Evolutionary conservation across 2,888 invertebrate species (phyloP), one percentile per base, ranked within the genome.

Genomic region (Epicampocera succincta): DNA sequence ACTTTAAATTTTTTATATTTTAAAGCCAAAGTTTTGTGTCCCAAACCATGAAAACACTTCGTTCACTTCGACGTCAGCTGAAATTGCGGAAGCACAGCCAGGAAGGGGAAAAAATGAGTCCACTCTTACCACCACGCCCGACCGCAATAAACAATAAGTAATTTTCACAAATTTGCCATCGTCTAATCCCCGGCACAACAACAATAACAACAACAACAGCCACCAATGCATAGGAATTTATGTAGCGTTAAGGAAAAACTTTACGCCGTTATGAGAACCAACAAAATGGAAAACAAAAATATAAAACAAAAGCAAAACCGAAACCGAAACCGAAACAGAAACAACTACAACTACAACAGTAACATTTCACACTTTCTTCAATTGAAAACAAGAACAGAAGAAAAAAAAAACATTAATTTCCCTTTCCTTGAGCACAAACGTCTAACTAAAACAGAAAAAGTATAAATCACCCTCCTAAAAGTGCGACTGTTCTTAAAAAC

Each of bases 101-200:
- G 21, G 6, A 33, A 56, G 25, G 29, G 21, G 25, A 66, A 15
- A 25, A 38, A 33, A 42, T 65, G 17, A 48, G 61, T 54, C 60
- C 25, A 52, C 15, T 6, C 15, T 58, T 69, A 12, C 74, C 56
- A 65, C 65, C 68, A 54, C n/a, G 69, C 15, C 17, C 78, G 69
- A 71, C 78, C 68, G 74, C 87, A 88, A 88, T 87, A 88, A 89
- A 88, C 87, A 87, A 89, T 87, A 89, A 87, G 88, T 88, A 88
- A 89, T 89, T 89, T 89, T 88, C 89, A 89, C 88, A 89, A 89
- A 89, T 89, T 89, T 89, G 87, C 89, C 89, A 89, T 85, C 85
- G 85, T 84, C 86, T 89, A 89, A 89, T 89, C 88, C 86, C 80
- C 84, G 85, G 80, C 86, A 85, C 83, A 54, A 69, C 33, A n/a